Percentiles rank a stretch among this genome's conserved stretches.
phyloP scores from a whole-genome alignment of 1,140 invertebrate genomes.

The Andricus grossulariae region DNA sequence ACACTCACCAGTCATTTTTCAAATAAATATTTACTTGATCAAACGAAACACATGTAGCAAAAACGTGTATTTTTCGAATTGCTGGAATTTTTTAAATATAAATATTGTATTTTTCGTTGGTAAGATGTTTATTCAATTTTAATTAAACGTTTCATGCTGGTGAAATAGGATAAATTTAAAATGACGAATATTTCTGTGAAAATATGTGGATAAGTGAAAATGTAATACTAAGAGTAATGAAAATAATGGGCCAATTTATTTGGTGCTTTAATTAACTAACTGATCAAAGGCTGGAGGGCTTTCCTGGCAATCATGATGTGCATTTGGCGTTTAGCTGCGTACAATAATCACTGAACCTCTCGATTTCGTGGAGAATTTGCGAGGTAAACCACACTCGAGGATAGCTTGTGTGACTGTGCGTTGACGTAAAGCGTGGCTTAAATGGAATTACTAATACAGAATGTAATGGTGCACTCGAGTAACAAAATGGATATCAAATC shows the following conservation, averaged over 20 bases:
- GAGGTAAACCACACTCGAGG: slow-evolving; percentile 50
- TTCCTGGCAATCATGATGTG: slow-evolving; percentile 33
- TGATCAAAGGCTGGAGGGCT: too few relatives aligned
- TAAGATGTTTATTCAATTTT: not conserved
- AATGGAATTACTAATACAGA: slow-evolving; percentile 55
- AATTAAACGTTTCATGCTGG: not conserved
- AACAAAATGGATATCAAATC: slow-evolving; percentile 34
- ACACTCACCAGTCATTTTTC: not conserved
- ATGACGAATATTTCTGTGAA: too few relatives aligned
- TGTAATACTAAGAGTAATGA: too few relatives aligned
- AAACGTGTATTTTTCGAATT: too few relatives aligned
- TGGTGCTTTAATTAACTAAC: too few relatives aligned
- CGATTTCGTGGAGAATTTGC: slow-evolving; percentile 53
- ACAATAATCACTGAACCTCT: slow-evolving; percentile 55
- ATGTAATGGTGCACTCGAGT: slow-evolving; percentile 49
- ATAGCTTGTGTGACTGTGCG: slow-evolving; percentile 49
- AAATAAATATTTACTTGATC: not conserved
- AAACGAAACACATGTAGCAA: not conserved
- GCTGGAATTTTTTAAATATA: not conserved
- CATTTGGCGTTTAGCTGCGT: slow-evolving; percentile 47
- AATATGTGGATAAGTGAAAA: too few relatives aligned
- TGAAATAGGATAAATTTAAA: not conserved
- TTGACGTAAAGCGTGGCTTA: slow-evolving; percentile 47
- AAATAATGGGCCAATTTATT: too few relatives aligned
- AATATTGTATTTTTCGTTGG: not conserved